Conservation (phyloP, 2,888 invertebrate species). For the Luperina nickerlii region DNA sequence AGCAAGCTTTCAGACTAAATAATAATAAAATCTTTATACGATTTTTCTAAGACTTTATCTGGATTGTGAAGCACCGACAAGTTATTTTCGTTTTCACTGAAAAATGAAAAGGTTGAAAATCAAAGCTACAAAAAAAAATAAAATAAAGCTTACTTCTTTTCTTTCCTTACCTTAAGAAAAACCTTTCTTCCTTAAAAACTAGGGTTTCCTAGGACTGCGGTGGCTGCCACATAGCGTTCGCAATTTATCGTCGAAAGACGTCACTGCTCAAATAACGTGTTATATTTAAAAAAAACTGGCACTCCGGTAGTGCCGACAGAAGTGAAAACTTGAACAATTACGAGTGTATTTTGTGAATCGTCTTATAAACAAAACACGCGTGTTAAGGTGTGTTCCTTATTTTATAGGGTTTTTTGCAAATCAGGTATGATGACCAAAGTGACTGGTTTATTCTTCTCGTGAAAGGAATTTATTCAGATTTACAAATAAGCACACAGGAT, state of each 20-base stretch:
- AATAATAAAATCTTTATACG: constrained; percentile 1
- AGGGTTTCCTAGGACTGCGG: not conserved
- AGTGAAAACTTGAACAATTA: too few species aligned
- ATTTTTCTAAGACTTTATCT: not conserved
- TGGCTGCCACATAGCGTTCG: not conserved
- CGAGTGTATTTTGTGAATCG: too few species aligned
- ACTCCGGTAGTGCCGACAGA: too few species aligned
- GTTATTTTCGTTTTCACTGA: not conserved
- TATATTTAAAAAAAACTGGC: not conserved
- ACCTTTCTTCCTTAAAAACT: not conserved
- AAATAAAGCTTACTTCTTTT: not conserved
- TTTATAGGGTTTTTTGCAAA: too few species aligned
- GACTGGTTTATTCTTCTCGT: too few species aligned
- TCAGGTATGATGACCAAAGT: too few species aligned
- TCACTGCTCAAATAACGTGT: not conserved
- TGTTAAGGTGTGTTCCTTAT: too few species aligned
- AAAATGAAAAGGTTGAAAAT: not conserved
- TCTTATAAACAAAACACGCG: too few species aligned
- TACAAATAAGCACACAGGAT: too few species aligned
- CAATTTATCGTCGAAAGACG: not conserved
- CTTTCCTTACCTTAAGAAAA: not conserved
- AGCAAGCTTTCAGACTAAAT: constrained; percentile 15
- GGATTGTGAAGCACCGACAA: not conserved
- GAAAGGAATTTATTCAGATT: too few species aligned
- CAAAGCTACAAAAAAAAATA: not conserved